These are phyloP conservation scores for Sogatella furcifera DNA, from an alignment of 1,140 invertebrate species.

Conservation along the genomic window DNA sequence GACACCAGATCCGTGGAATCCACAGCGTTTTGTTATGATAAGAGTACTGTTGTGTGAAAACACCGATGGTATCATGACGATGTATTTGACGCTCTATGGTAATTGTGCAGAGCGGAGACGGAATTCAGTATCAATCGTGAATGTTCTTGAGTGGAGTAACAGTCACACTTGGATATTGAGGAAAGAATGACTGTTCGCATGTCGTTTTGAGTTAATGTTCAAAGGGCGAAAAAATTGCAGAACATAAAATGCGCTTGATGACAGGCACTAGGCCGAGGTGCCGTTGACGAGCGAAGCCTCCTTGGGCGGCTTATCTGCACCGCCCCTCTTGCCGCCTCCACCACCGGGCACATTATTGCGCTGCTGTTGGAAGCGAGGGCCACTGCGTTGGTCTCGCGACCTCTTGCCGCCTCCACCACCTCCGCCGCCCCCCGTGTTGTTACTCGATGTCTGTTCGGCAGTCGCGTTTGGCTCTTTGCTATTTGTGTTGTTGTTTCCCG, in stretches of 20 bases:
- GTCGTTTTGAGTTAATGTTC: neutral
- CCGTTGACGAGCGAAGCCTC: constrained; percentile 10
- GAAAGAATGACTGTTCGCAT: neutral
- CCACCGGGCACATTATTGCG: neutral
- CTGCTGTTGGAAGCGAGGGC: neutral
- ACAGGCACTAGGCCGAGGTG: constrained; percentile 11
- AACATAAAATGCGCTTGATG: neutral
- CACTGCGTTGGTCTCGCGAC: constrained; percentile 4
- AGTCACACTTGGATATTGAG: no score
- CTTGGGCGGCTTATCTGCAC: constrained; percentile 10
- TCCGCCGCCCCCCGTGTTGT: neutral
- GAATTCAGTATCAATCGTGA: no score
- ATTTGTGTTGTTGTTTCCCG: neutral
- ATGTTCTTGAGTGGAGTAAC: no score
- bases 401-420: neutral
- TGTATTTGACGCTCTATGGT: no score
- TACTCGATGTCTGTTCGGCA: neutral
- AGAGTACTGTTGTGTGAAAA: no score
- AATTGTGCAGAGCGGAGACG: no score
- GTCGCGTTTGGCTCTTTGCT: neutral
- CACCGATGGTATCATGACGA: no score
- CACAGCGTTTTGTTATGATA: no score
- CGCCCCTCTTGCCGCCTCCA: neutral
- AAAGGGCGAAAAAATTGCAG: constrained; percentile 1
- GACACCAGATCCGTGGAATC: no score